These are phyloP conservation scores for Sebastes itinus DNA, from an alignment of 2,797 vertebrate genomes.

Conservation along the genomic window DNA sequence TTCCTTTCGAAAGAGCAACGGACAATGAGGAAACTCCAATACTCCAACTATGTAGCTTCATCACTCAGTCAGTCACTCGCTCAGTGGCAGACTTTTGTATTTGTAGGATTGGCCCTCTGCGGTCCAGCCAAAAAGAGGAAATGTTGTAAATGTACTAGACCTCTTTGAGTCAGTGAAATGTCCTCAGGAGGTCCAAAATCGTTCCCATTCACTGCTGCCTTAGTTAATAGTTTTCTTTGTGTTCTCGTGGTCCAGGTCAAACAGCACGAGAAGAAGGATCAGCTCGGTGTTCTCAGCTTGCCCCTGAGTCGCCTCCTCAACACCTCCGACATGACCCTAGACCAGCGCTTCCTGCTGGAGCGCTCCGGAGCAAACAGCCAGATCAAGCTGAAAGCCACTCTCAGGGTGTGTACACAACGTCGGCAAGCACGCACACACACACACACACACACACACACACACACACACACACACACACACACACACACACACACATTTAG, in stretches of 20 bases:
- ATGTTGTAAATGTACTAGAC: background rate
- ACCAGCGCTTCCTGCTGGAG: conserved; percentile 89
- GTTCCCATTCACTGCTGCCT: background rate
- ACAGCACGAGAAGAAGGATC: conserved; percentile 85
- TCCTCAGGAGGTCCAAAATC: background rate
- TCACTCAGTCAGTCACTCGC: no score
- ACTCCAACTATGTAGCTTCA: no score
- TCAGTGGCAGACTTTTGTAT: no score
- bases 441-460: background rate
- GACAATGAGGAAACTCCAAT: no score
- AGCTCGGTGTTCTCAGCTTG: conserved; percentile 84
- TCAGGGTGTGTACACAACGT: conserved; percentile 81
- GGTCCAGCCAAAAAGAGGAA: background rate
- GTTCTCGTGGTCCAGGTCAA: conserved; percentile 82
- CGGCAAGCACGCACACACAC: background rate
- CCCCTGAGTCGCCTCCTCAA: conserved; percentile 85
- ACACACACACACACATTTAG: background rate
- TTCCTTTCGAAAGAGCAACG: no score
- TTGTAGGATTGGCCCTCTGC: no score
- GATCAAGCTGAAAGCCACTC: conserved; percentile 90
- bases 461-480: background rate
- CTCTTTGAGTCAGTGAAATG: background rate
- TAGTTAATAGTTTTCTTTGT: background rate
- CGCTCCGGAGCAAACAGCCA: conserved; percentile 90
- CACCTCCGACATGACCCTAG: conserved; percentile 83